A percentile compares a stretch with the other conserved stretches of the same genome.
Evolutionary conservation across 2,888 invertebrate genomes (phyloP).

Genomic region (Odontothrips loti): DNA sequence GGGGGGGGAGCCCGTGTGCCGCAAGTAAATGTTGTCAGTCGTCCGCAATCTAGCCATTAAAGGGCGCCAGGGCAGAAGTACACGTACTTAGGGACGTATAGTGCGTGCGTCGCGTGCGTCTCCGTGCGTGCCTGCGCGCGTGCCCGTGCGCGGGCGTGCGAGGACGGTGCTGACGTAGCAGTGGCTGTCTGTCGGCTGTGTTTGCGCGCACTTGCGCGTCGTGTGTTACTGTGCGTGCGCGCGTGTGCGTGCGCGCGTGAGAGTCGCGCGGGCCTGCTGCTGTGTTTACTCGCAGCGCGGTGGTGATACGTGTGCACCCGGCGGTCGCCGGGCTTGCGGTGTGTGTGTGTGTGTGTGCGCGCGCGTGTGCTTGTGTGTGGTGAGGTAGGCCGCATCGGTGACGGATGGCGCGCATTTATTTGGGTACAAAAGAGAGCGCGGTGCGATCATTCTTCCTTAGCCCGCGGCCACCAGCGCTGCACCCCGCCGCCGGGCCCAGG

Average conservation of each 20-base stretch:
- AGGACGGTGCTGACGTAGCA: too few species aligned
- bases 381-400: not conserved
- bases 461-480: not conserved
- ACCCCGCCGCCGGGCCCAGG: not conserved
- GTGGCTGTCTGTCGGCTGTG: too few species aligned
- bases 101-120: not conserved
- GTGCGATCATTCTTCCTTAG: not conserved
- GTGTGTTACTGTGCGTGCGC: not conserved
- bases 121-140: too few species aligned
- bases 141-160: too few species aligned
- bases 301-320: too few species aligned
- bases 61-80: not conserved
- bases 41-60: slow-evolving; percentile 17
- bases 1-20: not conserved
- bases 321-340: too few species aligned
- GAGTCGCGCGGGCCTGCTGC: too few species aligned
- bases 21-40: not conserved
- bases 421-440: slow-evolving; percentile 3
- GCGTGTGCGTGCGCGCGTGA: too few species aligned
- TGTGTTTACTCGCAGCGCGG: too few species aligned
- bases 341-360: too few species aligned
- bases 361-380: too few species aligned
- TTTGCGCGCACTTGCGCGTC: not conserved
- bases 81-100: not conserved
- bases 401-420: slow-evolving; percentile 19